Evolutionary conservation across 2,113 vertebrate genomes (phyloP).

Genomic region (Vidua macroura): DNA sequence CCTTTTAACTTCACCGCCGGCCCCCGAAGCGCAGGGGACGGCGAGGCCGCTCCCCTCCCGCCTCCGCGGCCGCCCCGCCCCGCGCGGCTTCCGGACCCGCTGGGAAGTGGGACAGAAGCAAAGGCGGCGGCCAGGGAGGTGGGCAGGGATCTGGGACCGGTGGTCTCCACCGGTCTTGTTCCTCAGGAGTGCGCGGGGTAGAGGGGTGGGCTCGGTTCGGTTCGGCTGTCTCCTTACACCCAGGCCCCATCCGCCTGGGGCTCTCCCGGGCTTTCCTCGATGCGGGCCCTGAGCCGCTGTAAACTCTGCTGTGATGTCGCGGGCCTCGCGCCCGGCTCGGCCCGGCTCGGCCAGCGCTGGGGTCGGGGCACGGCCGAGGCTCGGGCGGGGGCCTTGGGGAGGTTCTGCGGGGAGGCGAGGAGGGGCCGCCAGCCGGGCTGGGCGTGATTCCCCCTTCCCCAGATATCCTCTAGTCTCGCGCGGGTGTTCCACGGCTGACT

Average conservation of each 20-base stretch:
- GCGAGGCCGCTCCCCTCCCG: not conserved
- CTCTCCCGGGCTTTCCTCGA: too few species aligned
- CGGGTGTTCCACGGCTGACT: not conserved
- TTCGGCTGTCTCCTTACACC: not conserved
- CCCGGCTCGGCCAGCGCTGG: not conserved
- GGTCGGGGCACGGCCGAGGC: too few species aligned
- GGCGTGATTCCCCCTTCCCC: not conserved
- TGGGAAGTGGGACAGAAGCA: not conserved
- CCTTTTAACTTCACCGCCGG: fast-evolving
- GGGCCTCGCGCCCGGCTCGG: not conserved
- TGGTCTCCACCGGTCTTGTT: fast-evolving
- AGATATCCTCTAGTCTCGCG: fast-evolving
- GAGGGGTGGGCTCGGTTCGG: not conserved
- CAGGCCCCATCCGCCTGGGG: not conserved
- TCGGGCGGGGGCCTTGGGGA: not conserved
- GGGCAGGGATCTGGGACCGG: fast-evolving
- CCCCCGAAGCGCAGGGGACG: fast-evolving
- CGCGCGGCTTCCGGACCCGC: not conserved
- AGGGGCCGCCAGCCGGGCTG: not conserved
- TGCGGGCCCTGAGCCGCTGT: not conserved
- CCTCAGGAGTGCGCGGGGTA: not conserved
- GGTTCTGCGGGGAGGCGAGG: too few species aligned
- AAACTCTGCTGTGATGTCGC: not conserved
- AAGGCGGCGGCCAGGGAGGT: not conserved
- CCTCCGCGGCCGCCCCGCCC: not conserved